These are phyloP conservation scores for Pipa parva DNA, from an alignment of 2,113 vertebrate species.

Conservation along the genomic window DNA sequence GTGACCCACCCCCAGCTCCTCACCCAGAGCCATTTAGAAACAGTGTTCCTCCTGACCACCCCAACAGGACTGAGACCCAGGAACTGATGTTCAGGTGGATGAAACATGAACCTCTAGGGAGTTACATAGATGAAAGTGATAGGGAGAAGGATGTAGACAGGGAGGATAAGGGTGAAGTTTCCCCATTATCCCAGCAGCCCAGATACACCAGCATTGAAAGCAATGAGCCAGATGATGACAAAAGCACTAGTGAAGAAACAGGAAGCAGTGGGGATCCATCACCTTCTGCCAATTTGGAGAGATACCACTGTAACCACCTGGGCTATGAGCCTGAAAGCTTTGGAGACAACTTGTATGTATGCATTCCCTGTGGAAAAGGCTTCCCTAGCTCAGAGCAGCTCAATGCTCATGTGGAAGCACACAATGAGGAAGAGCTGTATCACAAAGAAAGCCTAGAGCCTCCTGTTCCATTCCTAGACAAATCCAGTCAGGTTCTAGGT, in stretches of 20 bases:
- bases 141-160: conserved; percentile 56
- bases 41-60: conserved; percentile 67
- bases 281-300: conserved; percentile 66
- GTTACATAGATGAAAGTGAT: conserved; percentile 80
- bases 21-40: conserved; percentile 57
- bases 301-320: conserved; percentile 81
- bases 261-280: conserved; percentile 88
- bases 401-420: conserved; percentile 95
- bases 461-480: conserved; percentile 71
- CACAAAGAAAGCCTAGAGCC: conserved; percentile 70
- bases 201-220: conserved; percentile 62
- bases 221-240: conserved; percentile 76
- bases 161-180: conserved; percentile 52
- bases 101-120: conserved; percentile 83
- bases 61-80: conserved; percentile 66
- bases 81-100: conserved; percentile 87
- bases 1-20: conserved; percentile 61
- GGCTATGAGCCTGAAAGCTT: conserved; percentile 93
- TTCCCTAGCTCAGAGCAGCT: conserved; percentile 98
- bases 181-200: conserved; percentile 53
- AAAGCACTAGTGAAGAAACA: conserved; percentile 91
- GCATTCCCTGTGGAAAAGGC: conserved; percentile 96
- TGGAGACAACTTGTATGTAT: conserved; percentile 95
- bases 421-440: conserved; percentile 90
- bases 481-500: conserved; percentile 69